Conservation (phyloP, 1,140 invertebrate genomes). For the Psix sp. region DNA sequence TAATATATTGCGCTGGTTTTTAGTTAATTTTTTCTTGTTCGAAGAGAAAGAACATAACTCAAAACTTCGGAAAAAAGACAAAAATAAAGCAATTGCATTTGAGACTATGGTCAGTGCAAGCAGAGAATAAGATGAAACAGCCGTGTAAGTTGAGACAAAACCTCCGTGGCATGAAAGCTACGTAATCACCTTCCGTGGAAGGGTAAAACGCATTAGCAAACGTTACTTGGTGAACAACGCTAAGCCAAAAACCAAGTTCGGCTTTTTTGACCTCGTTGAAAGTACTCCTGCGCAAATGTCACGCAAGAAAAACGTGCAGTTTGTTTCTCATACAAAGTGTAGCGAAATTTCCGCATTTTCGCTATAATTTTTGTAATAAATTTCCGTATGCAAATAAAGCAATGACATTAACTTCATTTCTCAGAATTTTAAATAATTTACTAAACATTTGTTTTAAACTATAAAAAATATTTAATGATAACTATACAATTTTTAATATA, state of each 20-base stretch:
- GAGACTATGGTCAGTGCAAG: not conserved
- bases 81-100: slow-evolving; percentile 13
- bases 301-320: too few relatives aligned
- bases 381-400: too few relatives aligned
- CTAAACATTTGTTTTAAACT: too few relatives aligned
- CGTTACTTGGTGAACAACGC: slow-evolving; percentile 30
- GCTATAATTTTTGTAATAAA: too few relatives aligned
- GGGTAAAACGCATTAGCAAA: slow-evolving; percentile 27
- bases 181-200: slow-evolving; percentile 19
- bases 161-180: slow-evolving; percentile 12
- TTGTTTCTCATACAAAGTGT: too few relatives aligned
- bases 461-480: too few relatives aligned
- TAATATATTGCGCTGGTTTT: not conserved
- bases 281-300: slow-evolving; percentile 1
- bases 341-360: too few relatives aligned
- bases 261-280: not conserved
- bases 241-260: slow-evolving; percentile 19
- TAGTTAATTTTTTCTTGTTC: not conserved
- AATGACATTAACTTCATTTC: too few relatives aligned
- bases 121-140: slow-evolving; percentile 9
- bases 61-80: not conserved
- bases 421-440: too few relatives aligned
- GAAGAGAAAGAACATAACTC: not conserved
- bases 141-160: slow-evolving; percentile 9
- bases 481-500: too few relatives aligned